These are phyloP conservation scores for Brachionus calyciflorus DNA, from an alignment of 1,140 invertebrate genomes.

Conservation along the genomic window DNA sequence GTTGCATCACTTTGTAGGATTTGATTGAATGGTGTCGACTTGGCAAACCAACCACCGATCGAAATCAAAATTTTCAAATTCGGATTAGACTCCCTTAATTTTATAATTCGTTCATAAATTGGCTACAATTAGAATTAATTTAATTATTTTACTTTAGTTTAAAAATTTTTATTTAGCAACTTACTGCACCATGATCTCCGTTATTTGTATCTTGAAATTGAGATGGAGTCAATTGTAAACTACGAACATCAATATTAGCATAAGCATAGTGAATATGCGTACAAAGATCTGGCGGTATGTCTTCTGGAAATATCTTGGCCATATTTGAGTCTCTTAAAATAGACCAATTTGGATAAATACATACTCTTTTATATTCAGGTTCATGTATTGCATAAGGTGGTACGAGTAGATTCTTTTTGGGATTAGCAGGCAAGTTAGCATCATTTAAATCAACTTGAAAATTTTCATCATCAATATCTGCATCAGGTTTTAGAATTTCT, in stretches of 20 bases:
- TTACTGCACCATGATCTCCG: constrained; percentile 56
- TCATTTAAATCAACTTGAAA: neutral
- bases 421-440: neutral
- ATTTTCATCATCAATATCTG: constrained; percentile 10
- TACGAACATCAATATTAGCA: constrained; percentile 32
- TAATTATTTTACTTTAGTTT: neutral
- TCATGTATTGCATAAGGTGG: constrained; percentile 8
- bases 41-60: constrained; percentile 66
- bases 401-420: constrained; percentile 30
- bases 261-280: constrained; percentile 44
- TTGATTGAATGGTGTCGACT: constrained; percentile 69
- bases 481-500: neutral
- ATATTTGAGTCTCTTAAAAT: constrained; percentile 17
- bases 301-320: constrained; percentile 39
- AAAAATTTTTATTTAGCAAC: constrained; percentile 65
- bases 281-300: constrained; percentile 35
- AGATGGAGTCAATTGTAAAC: constrained; percentile 16
- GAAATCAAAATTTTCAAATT: constrained; percentile 73
- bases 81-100: constrained; percentile 69
- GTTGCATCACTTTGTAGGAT: constrained; percentile 61
- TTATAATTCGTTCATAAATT: constrained; percentile 69
- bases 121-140: neutral
- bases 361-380: constrained; percentile 17
- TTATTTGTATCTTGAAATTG: constrained; percentile 36
- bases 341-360: constrained; percentile 44